Evolutionary conservation across 2,113 vertebrate species (phyloP).

Genomic region (Candoia aspera): DNA sequence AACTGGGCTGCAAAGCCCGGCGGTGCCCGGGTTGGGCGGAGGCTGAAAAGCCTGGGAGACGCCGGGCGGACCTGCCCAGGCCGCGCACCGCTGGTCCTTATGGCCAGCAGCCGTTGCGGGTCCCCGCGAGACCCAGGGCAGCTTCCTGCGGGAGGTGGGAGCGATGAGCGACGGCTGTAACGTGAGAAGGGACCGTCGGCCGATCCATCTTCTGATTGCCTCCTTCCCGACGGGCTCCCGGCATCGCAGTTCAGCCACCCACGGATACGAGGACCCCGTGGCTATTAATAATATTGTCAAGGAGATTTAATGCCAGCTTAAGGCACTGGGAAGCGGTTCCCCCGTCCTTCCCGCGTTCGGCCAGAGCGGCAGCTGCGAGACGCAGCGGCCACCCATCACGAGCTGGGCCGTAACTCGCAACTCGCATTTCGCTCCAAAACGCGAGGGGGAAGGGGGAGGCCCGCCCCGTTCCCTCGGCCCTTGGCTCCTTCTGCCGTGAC

Average conservation of each 20-base stretch:
- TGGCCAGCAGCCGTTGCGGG: too few species aligned
- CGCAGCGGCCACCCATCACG: not conserved
- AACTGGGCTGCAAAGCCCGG: too few species aligned
- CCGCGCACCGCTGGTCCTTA: too few species aligned
- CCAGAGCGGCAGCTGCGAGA: not conserved
- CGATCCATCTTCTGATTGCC: not conserved
- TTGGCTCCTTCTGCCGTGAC: not conserved
- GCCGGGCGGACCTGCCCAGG: not conserved
- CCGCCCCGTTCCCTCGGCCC: not conserved
- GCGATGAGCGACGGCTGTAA: not conserved
- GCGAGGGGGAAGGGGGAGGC: not conserved
- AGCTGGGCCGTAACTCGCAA: not conserved
- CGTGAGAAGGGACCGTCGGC: not conserved
- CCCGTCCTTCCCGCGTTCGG: not conserved
- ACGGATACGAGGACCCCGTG: not conserved
- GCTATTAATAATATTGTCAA: constrained; percentile 6
- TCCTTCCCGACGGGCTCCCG: not conserved
- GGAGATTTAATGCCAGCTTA: not conserved
- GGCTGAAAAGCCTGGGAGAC: not conserved
- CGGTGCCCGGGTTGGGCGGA: not conserved
- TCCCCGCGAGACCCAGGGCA: too few species aligned
- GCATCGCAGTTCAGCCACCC: not conserved
- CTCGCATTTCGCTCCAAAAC: not conserved
- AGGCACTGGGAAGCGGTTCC: too few species aligned
- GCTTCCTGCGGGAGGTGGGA: not conserved